Conservation (phyloP, 2,797 vertebrate species). For the Serranus cabrilla region DNA sequence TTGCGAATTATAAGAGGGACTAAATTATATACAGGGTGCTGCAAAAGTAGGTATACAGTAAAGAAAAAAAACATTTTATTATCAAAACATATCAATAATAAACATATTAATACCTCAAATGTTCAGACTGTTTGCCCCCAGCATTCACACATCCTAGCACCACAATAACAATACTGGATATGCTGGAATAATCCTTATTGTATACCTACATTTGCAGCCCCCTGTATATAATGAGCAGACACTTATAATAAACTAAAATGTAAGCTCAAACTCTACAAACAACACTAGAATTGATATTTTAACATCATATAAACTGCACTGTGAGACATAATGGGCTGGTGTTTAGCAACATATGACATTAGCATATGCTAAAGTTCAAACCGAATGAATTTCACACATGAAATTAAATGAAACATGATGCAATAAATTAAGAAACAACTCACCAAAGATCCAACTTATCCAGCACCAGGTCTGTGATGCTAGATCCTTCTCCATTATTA, state of each 20-base stretch:
- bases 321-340: neutral
- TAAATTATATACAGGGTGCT: neutral
- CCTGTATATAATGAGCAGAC: too few relatives aligned
- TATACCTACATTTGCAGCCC: too few relatives aligned
- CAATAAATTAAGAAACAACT: slow-evolving; percentile 20
- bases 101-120: too few relatives aligned
- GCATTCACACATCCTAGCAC: too few relatives aligned
- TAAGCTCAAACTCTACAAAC: neutral
- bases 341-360: neutral
- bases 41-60: too few relatives aligned
- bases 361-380: neutral
- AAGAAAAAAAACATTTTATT: too few relatives aligned
- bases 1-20: neutral
- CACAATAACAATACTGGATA: too few relatives aligned
- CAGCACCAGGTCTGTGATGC: slow-evolving; percentile 79
- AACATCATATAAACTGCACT: too few relatives aligned
- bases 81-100: too few relatives aligned
- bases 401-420: neutral
- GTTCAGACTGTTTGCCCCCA: too few relatives aligned
- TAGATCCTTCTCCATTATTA: slow-evolving; percentile 59
- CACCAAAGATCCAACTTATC: slow-evolving; percentile 84
- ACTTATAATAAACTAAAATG: too few relatives aligned
- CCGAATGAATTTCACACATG: neutral
- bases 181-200: too few relatives aligned
- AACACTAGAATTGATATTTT: neutral